Base-by-base conservation (phyloP, 2,888 invertebrate species). In the Rhamnusium bicolor region DNA sequence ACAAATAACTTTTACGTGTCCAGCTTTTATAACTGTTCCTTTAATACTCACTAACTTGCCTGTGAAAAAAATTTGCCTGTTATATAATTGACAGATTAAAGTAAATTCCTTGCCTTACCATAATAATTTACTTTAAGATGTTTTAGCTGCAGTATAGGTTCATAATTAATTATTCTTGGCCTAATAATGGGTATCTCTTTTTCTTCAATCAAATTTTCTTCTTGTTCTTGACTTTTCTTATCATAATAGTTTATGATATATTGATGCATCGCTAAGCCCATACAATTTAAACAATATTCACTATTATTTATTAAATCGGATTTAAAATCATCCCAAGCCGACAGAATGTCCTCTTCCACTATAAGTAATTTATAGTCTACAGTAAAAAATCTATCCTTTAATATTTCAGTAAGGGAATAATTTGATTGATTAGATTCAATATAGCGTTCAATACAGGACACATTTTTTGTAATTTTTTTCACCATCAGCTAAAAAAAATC, bases 11-110 rank as follows among this genome's bases (percentile, higher is more conserved):
- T 93, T 94, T 0, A 93, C 91, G 83, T 92, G 92, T 14, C 95
- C 93, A 2, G 95, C 94, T 85, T 94, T 91, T 73, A 95, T 94
- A 0, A 98, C 95, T 51, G 95, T 96, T 0, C 98, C 98, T 84
- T 94, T 92, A 2, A 97, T 91, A 24, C 94, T 92, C 21, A 96
- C 92, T 77, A 97, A 86, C 87, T 94, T 94, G 4, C 93, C 94
- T 93, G 71, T 49, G 87, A 85, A 18, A 51, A 8, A 10, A 51
- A 51, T 7, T 2, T 18, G 18, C 18, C 24, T 10, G 46, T 24
- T 61, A 14, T 7, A 12, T 8, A 21, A 51, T 0, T 51, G 16
- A 2, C 4, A 69, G 54, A 46, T 58, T 29, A 65, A 62, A 53
- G 61, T 53, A 49, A 58, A 67, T 40, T 21, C 5, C 21, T 32